A percentile compares a stretch with the other conserved stretches of the same genome.
phyloP scores from a whole-genome alignment of 2,797 vertebrate genomes.

The Choloepus didactylus region DNA sequence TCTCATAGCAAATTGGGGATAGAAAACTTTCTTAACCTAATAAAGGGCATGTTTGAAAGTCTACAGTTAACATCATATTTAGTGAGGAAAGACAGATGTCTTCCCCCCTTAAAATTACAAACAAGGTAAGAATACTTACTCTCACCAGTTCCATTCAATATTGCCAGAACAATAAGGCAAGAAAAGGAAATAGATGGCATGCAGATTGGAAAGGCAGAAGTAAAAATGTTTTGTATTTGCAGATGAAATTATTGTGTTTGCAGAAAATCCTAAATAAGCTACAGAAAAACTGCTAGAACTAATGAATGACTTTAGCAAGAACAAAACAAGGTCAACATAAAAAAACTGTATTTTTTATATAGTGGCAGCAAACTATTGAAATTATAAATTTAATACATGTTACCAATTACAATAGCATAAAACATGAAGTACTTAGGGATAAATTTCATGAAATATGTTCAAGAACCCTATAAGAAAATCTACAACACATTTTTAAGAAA shows the following conservation, averaged over 20 bases:
- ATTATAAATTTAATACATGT: neutral
- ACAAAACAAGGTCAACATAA: neutral
- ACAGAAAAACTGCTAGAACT: neutral
- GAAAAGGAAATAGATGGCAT: neutral
- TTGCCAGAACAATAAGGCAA: neutral
- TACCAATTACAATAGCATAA: constrained; percentile 12
- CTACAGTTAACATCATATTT: neutral
- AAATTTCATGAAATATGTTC: neutral
- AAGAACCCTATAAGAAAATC: neutral
- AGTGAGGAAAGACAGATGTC: neutral
- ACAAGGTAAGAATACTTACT: neutral
- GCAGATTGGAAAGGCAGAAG: neutral
- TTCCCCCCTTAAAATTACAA: too few relatives aligned
- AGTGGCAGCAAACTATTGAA: neutral
- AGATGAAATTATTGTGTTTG: neutral
- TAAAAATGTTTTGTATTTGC: neutral
- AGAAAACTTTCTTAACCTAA: neutral
- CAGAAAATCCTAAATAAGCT: neutral
- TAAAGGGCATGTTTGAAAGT: neutral
- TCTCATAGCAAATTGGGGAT: neutral
- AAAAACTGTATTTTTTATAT: neutral
- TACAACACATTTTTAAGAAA: constrained; percentile 12
- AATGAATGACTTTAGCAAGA: neutral
- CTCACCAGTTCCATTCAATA: neutral
- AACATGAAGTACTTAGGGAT: constrained; percentile 7